These are phyloP conservation scores for Heliconius ethilla DNA, from an alignment of 2,888 invertebrate species.

Conservation along the genomic window DNA sequence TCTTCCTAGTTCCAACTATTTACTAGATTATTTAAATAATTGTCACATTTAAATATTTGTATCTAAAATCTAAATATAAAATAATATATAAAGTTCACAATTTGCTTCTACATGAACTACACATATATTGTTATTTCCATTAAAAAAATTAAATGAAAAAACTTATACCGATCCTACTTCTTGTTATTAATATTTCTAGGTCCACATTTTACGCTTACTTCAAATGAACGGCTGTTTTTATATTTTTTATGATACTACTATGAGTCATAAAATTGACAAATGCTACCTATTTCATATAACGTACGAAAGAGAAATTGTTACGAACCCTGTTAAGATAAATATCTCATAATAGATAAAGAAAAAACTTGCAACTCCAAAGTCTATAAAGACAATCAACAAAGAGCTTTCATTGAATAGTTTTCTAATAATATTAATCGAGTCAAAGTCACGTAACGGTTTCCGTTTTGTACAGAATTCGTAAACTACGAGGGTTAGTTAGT, in stretches of 20 bases:
- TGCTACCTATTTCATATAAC: conserved; percentile 19
- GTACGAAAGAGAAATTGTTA: conserved; percentile 18
- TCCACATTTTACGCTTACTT: conserved; percentile 17
- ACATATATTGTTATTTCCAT: too few species aligned
- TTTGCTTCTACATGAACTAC: too few species aligned
- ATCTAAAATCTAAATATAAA: too few species aligned
- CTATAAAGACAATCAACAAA: background rate
- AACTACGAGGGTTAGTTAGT: conserved; percentile 74
- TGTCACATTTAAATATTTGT: too few species aligned
- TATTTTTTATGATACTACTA: conserved; percentile 24
- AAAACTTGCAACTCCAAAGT: conserved; percentile 1
- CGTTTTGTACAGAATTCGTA: conserved; percentile 69
- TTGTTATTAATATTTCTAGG: conserved; percentile 20
- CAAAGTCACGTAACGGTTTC: conserved; percentile 76
- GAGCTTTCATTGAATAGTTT: conserved; percentile 8
- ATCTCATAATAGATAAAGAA: conserved; percentile 14
- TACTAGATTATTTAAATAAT: too few species aligned
- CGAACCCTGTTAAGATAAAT: conserved; percentile 19
- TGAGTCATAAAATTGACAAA: conserved; percentile 25
- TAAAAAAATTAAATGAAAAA: background rate
- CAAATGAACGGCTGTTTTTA: conserved; percentile 17
- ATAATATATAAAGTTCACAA: too few species aligned
- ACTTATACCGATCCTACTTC: background rate
- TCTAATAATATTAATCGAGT: conserved; percentile 65
- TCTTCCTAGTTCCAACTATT: too few species aligned